phyloP scores from a whole-genome alignment of 2,797 vertebrate species.

The Cynodonichthys magdalenae region DNA sequence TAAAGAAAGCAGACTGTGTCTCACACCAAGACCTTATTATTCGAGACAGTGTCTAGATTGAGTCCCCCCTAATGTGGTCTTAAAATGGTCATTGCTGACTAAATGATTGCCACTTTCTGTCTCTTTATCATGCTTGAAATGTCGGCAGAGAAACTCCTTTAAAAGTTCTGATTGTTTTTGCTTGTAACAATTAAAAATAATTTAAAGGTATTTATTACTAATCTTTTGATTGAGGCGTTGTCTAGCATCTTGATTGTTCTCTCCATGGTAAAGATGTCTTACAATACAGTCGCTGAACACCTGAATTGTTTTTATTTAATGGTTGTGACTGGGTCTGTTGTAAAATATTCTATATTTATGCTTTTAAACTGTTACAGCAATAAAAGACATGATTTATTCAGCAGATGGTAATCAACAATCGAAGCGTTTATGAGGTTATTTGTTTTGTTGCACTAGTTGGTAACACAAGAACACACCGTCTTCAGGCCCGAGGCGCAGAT shows the following conservation, averaged over 20 bases:
- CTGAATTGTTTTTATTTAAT: constrained; percentile 47
- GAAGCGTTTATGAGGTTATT: constrained; percentile 59
- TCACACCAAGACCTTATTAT: constrained; percentile 10
- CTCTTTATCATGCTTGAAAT: constrained; percentile 14
- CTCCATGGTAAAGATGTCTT: constrained; percentile 30
- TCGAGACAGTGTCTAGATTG: constrained; percentile 27
- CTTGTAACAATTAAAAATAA: constrained; percentile 16
- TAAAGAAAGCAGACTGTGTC: constrained; percentile 25
- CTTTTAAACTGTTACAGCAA: constrained; percentile 42
- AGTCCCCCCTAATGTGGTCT: constrained; percentile 21
- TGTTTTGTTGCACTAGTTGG: constrained; percentile 46
- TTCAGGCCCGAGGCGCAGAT: constrained; percentile 34
- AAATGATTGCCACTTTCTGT: constrained; percentile 24
- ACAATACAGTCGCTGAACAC: constrained; percentile 33
- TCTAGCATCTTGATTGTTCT: constrained; percentile 28
- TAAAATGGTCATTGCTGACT: constrained; percentile 15
- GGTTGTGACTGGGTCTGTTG: constrained; percentile 24
- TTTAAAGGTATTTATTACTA: not conserved
- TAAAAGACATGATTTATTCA: constrained; percentile 48
- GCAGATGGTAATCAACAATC: constrained; percentile 48
- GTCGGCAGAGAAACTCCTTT: not conserved
- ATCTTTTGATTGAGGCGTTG: constrained; percentile 7
- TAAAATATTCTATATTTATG: constrained; percentile 40
- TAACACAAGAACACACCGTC: constrained; percentile 27
- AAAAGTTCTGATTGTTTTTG: constrained; percentile 4